A percentile compares a stretch with the other conserved stretches of the same genome.
These are phyloP conservation scores for Leucoraja ocellata DNA, from an alignment of 2,797 vertebrate species.

Conservation along the genomic window DNA sequence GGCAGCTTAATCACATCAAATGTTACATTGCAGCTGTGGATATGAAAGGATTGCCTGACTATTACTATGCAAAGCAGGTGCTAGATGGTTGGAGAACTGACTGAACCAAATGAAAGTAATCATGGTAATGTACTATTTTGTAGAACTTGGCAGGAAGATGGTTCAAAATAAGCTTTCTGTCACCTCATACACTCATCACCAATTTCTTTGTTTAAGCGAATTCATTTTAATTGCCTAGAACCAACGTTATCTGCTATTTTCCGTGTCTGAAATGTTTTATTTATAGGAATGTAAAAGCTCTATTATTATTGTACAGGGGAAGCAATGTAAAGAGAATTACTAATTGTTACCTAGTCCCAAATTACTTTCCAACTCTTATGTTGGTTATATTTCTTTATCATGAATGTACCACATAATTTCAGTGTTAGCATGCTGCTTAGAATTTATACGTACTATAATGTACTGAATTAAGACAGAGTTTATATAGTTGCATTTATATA, in stretches of 20 bases:
- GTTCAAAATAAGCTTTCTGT: conserved; percentile 9
- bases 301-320: not conserved
- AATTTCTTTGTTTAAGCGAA: conserved; percentile 23
- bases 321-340: not conserved
- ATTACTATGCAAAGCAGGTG: not conserved
- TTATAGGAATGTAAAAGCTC: conserved; percentile 2
- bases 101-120: not conserved
- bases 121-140: not conserved
- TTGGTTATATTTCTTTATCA: not conserved
- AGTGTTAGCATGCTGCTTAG: not conserved
- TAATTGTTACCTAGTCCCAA: not conserved
- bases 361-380: not conserved
- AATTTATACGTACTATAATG: not conserved
- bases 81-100: not conserved
- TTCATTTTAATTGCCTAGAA: not conserved
- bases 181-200: not conserved
- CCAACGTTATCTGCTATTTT: not conserved
- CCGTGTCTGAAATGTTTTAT: conserved; percentile 19
- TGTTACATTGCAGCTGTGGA: not conserved
- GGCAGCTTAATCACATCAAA: not conserved
- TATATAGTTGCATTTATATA: not conserved
- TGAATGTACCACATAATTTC: not conserved
- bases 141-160: not conserved
- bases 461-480: not conserved
- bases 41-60: not conserved